Conservation (phyloP, 2,113 vertebrate species). For the Smithornis capensis region DNA sequence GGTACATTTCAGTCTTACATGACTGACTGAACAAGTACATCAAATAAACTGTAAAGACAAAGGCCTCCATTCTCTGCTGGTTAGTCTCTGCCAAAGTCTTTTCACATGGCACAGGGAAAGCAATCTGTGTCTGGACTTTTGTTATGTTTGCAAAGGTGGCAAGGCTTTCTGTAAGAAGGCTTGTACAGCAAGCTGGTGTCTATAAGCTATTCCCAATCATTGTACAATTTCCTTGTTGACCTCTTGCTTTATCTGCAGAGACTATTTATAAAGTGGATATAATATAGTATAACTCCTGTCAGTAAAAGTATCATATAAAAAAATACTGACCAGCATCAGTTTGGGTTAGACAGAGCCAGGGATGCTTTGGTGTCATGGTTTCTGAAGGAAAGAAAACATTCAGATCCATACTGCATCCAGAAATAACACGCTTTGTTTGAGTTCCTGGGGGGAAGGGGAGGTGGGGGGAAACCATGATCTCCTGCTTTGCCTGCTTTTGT, state of each 20-base stretch:
- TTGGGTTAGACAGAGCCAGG: not conserved
- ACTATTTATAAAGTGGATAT: not conserved
- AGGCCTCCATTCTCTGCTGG: not conserved
- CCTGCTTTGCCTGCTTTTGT: constrained; percentile 17
- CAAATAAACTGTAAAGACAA: not conserved
- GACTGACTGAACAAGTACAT: not conserved
- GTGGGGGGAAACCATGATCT: not conserved
- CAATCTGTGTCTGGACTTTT: not conserved
- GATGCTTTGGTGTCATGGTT: not conserved
- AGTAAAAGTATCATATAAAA: not conserved
- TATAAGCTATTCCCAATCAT: fast-evolving
- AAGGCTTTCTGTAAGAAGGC: not conserved
- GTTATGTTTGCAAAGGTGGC: not conserved
- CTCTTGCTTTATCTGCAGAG: not conserved
- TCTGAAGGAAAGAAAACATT: not conserved
- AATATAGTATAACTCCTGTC: not conserved
- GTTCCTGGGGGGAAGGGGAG: not conserved
- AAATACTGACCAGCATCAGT: not conserved
- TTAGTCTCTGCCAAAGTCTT: not conserved
- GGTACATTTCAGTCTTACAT: not conserved
- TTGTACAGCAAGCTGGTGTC: not conserved
- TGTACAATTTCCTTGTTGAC: not conserved
- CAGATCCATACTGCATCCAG: not conserved
- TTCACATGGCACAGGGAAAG: not conserved
- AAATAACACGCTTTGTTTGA: constrained; percentile 33